phyloP scores from a whole-genome alignment of 2,797 vertebrate species.

The Gouania willdenowi region DNA sequence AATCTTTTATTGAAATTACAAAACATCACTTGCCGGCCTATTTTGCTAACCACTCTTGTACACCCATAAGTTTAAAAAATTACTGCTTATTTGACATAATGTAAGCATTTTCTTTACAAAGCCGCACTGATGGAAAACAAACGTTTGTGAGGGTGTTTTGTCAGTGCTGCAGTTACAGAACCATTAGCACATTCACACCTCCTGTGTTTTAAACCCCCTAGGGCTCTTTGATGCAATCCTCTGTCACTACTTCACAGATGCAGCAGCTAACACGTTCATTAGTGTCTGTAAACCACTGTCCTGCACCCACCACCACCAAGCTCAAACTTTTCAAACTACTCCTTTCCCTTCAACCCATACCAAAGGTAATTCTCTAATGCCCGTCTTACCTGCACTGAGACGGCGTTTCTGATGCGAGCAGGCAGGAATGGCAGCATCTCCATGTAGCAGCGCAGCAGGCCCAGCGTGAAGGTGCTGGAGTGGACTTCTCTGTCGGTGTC shows the following conservation, averaged over 20 bases:
- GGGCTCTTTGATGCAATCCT: conserved; percentile 39
- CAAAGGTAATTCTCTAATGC: no score
- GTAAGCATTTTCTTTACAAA: no score
- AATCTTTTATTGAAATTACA: no score
- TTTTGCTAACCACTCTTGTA: no score
- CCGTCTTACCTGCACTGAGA: conserved; percentile 83
- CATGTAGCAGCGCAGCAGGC: conserved; percentile 89
- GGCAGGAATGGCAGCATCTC: conserved; percentile 93
- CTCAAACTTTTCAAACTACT: no score
- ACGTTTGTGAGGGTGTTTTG: no score
- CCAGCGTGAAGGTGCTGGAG: conserved; percentile 89
- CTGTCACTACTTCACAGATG: conserved; percentile 31
- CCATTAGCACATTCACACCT: conserved; percentile 14
- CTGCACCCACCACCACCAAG: conserved; percentile 2
- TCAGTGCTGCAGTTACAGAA: no score
- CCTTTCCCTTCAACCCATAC: no score
- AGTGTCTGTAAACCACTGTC: conserved; percentile 46
- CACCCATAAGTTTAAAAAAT: no score
- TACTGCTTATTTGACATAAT: no score
- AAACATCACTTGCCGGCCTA: no score
- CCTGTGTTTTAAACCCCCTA: conserved; percentile 15
- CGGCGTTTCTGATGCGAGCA: conserved; percentile 86
- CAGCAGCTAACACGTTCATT: conserved; percentile 21
- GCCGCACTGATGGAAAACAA: no score
- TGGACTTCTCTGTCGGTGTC: conserved; percentile 81